These are phyloP conservation scores for Sympetrum striolatum DNA, from an alignment of 2,888 invertebrate species.

Conservation along the genomic window DNA sequence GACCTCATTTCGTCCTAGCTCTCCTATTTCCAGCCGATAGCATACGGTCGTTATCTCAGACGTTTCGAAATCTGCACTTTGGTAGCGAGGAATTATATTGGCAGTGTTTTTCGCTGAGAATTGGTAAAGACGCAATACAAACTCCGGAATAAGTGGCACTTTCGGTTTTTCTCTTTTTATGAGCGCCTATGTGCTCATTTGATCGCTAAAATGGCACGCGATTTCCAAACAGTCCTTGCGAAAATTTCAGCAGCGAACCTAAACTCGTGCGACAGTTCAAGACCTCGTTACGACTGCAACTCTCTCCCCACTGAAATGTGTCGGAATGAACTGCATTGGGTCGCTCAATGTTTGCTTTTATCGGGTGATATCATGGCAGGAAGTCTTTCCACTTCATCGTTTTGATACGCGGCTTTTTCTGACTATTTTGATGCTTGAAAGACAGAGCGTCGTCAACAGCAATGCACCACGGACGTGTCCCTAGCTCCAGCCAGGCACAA, in stretches of 20 bases:
- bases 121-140: slow-evolving; percentile 25
- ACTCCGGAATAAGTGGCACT: slow-evolving; percentile 1
- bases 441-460: neutral
- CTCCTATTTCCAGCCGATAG: slow-evolving; percentile 37
- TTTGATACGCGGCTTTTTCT: neutral
- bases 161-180: neutral
- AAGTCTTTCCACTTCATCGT: neutral
- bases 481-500: too few relatives aligned
- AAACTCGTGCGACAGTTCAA: neutral
- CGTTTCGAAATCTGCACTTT: slow-evolving; percentile 40
- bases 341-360: neutral
- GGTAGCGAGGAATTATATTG: slow-evolving; percentile 31
- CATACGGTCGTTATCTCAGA: slow-evolving; percentile 36
- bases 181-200: neutral
- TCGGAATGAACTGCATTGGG: neutral
- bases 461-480: too few relatives aligned
- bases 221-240: slow-evolving; percentile 9
- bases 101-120: slow-evolving; percentile 32
- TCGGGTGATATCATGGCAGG: neutral
- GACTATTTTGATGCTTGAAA: neutral
- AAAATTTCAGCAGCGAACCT: slow-evolving; percentile 17
- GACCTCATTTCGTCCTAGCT: slow-evolving; percentile 34
- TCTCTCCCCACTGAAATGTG: neutral
- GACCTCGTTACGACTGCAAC: neutral
- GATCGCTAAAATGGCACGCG: neutral